Conservation (phyloP, 2,113 vertebrate species). For the Alces alces region DNA sequence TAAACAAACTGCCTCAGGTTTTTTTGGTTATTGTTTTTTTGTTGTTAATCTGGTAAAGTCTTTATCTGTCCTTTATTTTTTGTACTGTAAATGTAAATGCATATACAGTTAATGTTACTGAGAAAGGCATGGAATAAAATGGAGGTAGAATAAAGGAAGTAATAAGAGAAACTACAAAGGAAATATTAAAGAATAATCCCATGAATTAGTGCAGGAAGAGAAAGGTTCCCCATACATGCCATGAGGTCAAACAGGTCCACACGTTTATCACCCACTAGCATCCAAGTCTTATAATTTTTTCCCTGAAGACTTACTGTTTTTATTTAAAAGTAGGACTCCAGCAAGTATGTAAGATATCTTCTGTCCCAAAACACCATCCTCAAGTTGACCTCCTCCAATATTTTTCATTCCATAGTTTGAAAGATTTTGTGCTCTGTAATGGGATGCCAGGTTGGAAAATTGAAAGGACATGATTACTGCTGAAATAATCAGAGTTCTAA, state of each 20-base stretch:
- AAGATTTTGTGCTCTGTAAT: background rate
- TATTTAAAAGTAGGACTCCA: background rate
- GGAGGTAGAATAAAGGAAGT: background rate
- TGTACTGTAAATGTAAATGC: background rate
- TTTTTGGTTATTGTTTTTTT: background rate
- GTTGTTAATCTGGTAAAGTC: background rate
- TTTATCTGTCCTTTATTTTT: background rate
- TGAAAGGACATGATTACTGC: background rate
- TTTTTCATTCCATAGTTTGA: background rate
- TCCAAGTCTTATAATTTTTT: background rate
- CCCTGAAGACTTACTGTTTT: background rate
- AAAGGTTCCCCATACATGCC: background rate
- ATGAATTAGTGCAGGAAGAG: background rate
- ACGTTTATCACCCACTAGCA: background rate
- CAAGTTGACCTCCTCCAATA: background rate
- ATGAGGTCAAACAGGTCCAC: background rate
- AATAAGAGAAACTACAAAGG: background rate
- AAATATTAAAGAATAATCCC: background rate
- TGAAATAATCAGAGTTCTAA: conserved; percentile 62
- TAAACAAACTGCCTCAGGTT: background rate
- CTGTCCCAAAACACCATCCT: background rate
- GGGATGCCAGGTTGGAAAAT: background rate
- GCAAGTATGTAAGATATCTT: background rate
- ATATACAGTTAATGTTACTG: background rate
- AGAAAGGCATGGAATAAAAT: background rate